A percentile compares a stretch with the other conserved stretches of the same genome.
These are phyloP conservation scores for Nomada fabriciana DNA, from an alignment of 2,888 invertebrate genomes.

Conservation along the genomic window DNA sequence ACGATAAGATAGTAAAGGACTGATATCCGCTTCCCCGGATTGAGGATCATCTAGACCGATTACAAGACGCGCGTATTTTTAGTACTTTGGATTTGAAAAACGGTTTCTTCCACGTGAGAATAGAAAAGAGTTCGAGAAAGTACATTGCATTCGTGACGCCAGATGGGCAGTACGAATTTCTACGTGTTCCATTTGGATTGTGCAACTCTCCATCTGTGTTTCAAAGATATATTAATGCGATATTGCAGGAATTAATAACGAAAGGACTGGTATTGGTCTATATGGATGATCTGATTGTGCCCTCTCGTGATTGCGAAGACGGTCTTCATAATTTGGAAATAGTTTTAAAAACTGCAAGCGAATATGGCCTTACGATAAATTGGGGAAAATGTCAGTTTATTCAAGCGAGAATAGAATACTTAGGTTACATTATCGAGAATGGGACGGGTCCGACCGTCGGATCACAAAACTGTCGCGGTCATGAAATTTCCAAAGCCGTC, in stretches of 20 bases:
- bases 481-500: background rate
- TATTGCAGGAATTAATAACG: constrained; percentile 21
- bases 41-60: no score
- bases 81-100: constrained; percentile 35
- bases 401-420: no score
- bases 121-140: background rate
- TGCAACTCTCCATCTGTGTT: no score
- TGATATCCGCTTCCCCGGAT: no score
- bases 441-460: constrained; percentile 15
- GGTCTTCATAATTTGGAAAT: constrained; percentile 10
- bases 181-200: no score
- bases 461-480: background rate
- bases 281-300: constrained; percentile 12
- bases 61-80: constrained; percentile 13
- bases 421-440: no score
- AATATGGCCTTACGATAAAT: no score
- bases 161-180: no score
- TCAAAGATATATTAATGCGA: no score
- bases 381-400: no score
- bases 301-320: constrained; percentile 7
- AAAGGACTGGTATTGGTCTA: background rate
- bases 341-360: background rate
- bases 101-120: constrained; percentile 38
- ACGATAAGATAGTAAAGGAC: no score
- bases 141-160: no score